phyloP scores from a whole-genome alignment of 2,888 invertebrate species.

The Amblyteles armatorius region DNA sequence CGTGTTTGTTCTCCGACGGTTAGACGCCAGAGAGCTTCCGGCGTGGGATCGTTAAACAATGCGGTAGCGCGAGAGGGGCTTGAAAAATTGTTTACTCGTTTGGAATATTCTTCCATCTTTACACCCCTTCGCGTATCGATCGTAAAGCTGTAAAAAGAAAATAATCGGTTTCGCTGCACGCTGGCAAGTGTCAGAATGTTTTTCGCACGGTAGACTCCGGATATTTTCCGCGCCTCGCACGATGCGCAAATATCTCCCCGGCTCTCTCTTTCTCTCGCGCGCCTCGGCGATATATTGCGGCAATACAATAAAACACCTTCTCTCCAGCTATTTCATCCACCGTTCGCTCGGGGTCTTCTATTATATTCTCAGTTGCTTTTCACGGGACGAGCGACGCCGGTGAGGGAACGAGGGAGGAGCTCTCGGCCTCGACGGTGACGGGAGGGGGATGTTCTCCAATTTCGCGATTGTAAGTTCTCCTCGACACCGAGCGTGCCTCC shows the following conservation, averaged over 20 bases:
- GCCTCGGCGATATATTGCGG: conserved; percentile 18
- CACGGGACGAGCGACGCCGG: conserved; percentile 4
- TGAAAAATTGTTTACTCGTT: neutral
- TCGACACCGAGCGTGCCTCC: conserved; percentile 29
- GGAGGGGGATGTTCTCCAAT: conserved; percentile 39
- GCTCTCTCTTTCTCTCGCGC: neutral
- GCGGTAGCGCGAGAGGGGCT: neutral
- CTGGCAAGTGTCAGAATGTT: neutral
- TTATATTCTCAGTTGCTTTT: conserved; percentile 21
- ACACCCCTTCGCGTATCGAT: neutral
- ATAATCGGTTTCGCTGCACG: neutral
- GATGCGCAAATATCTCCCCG: neutral
- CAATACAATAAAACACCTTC: neutral
- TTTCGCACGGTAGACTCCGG: conserved; percentile 27
- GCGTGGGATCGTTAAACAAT: neutral
- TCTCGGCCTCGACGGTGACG: neutral
- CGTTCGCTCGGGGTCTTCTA: neutral
- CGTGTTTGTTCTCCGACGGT: neutral
- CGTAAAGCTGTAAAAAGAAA: neutral
- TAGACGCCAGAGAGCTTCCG: neutral
- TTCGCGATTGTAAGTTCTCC: conserved; percentile 52
- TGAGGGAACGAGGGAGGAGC: neutral
- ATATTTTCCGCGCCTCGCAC: conserved; percentile 27
- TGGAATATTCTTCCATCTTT: neutral
- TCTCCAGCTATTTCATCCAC: conserved; percentile 17